Base-by-base conservation (phyloP, 2,113 vertebrate species). In the Neoarius graeffei region DNA sequence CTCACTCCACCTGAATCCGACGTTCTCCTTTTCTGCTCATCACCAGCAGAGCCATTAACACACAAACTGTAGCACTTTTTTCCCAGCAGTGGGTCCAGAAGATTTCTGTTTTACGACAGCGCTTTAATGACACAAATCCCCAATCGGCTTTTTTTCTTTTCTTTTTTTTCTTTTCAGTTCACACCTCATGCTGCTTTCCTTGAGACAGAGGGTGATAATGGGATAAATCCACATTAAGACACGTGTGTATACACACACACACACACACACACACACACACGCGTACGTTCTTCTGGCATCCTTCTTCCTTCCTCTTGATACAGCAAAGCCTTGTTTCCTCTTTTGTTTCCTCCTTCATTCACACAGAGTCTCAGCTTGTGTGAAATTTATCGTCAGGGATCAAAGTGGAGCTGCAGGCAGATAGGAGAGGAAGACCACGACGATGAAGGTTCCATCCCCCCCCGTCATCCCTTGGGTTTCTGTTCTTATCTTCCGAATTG, bases 281-380 rank as follows among this genome's bases (percentile, higher is more conserved):
- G 17, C 62, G 64, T 67, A 82, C 66, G 27, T 67, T 83, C 71
- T 48, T 64, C 76, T 64, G 25, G 5, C 56, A 57, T n/a, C 56
- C 3, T 81, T 10, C 81, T 42, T 83, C 87, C 25, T 60, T 27
- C 91, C 88, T 89, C 90, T 92, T 89, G 86, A 89, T 91, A 23
- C n/a, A 91, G 82, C 83, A 77, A 79, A 86, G 60, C 0, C 86
- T 67, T 64, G n/a, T 80, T 64, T 74, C 86, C 88, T 88, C 87
- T 82, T 92, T 93, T 94, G 92, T 94, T 71, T 84, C n/a, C 66
- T 56, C 91, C 56, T 85, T 82, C 90, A 62, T 92, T 85, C 56
- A 76, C 83, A 79, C 14, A 82, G 42, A 10, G n/a, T 59, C 79
- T 81, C 52, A 25, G 50, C 86, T 85, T 80, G 85, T 91, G 80